phyloP scores from a whole-genome alignment of 2,888 invertebrate species.

The Rhabditoides inermis region DNA sequence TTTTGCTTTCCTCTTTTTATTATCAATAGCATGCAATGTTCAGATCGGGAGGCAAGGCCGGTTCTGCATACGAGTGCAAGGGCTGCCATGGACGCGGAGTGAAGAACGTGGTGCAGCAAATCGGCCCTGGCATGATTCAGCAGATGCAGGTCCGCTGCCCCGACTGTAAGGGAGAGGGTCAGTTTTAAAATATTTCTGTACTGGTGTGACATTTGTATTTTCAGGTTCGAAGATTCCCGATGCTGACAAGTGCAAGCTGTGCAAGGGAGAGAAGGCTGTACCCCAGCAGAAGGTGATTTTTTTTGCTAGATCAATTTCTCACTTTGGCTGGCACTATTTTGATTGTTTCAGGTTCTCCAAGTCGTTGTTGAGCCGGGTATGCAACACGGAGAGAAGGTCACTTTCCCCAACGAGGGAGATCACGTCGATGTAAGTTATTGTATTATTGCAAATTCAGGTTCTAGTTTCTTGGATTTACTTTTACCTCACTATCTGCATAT shows the following conservation, averaged over 20 bases:
- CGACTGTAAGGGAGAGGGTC: conserved; percentile 60
- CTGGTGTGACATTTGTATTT: background rate
- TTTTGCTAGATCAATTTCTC: background rate
- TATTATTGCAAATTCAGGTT: conserved; percentile 3
- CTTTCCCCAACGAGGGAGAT: conserved; percentile 79
- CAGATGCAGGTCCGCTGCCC: conserved; percentile 57
- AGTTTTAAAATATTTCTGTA: background rate
- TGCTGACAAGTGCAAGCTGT: conserved; percentile 72
- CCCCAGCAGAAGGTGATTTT: conserved; percentile 69
- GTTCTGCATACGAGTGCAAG: conserved; percentile 59
- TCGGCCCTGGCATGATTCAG: conserved; percentile 63
- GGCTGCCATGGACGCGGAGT: conserved; percentile 70
- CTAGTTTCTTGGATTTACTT: background rate
- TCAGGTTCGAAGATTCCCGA: conserved; percentile 58
- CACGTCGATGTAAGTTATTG: conserved; percentile 60
- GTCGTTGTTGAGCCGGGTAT: conserved; percentile 76
- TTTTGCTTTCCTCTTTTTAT: background rate
- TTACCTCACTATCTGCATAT: background rate
- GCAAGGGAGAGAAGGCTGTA: conserved; percentile 74
- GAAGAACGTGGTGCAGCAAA: conserved; percentile 52
- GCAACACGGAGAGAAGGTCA: conserved; percentile 75
- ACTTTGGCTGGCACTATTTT: too few relatives aligned
- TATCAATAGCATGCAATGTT: conserved; percentile 5
- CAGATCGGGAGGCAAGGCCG: conserved; percentile 48
- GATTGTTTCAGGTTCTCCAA: conserved; percentile 53